These are phyloP conservation scores for Uropsilus gracilis DNA, from an alignment of 2,113 vertebrate species.

Conservation along the genomic window DNA sequence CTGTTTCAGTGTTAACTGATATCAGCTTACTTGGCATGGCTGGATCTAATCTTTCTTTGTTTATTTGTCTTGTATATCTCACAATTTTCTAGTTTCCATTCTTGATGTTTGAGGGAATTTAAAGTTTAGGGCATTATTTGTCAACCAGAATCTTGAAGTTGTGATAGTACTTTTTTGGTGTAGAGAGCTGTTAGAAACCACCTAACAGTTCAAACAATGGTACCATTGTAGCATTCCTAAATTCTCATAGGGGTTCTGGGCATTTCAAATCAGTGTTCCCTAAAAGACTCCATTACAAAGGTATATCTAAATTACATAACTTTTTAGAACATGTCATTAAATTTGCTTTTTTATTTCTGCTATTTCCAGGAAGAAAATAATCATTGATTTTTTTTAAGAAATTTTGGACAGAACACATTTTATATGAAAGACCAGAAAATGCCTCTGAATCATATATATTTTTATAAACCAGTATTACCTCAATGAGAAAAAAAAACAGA, in stretches of 20 bases:
- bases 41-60: neutral
- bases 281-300: neutral
- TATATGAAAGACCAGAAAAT: conserved; percentile 40
- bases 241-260: neutral
- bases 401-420: neutral
- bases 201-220: neutral
- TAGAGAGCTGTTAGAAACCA: neutral
- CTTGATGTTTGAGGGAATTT: neutral
- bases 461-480: too few species aligned
- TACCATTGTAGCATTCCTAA: neutral
- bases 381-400: conserved; percentile 26
- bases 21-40: neutral
- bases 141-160: neutral
- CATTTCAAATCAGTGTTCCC: neutral
- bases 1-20: neutral
- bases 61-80: neutral
- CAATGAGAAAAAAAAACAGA: neutral
- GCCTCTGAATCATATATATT: too few species aligned
- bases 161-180: neutral
- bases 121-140: neutral
- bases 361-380: neutral
- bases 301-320: neutral
- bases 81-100: neutral
- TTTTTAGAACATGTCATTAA: neutral
- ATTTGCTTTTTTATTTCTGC: neutral